Base-by-base conservation (phyloP, 2,888 invertebrate genomes). In the Aelia acuminata region DNA sequence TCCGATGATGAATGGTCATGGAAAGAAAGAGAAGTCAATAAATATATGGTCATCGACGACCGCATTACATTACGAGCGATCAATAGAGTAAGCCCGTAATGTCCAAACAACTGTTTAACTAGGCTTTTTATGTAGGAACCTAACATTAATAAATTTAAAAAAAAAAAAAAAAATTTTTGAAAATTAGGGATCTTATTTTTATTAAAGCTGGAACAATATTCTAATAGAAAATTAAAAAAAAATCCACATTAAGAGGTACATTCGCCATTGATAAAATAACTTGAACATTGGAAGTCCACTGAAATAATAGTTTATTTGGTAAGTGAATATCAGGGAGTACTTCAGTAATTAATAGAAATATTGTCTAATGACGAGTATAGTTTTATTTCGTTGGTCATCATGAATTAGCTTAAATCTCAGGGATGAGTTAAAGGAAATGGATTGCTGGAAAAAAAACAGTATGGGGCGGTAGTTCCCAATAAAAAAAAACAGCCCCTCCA, bases 61-160 rank as follows among this genome's bases (percentile, higher is more conserved):
- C 63, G 63, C 63, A 70, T 70, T 70, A 70, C 63, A 70, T 70
- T 70, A 70, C 31, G 63, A 20, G 13, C 63, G 63, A 70, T 70
- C 63, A 35, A 70, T 70, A 70, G 3, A 13, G 31, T 70, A 70
- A 70, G 26, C 31, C 31, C 5, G 35, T 35, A 7, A 18, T 35
- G 63, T 70, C 63, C 63, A 20, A 70, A 35, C 63, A 70, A 70
- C 63, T 70, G 7, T 35, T 70, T 70, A 70, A 70, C 63, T 20
- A 70, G 26, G 1, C 15, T 70, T 70, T 35, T 35, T 70, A 18
- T 70, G 22, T n/a, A n/a, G n/a, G n/a, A n/a, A n/a, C n/a, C n/a
- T n/a, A n/a, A n/a, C n/a, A n/a, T n/a, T n/a, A n/a, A n/a, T n/a
- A n/a, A n/a, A n/a, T n/a, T n/a, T n/a, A n/a, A n/a, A n/a, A n/a